Conservation (phyloP, 2,888 invertebrate genomes). For the Chesias legatella region DNA sequence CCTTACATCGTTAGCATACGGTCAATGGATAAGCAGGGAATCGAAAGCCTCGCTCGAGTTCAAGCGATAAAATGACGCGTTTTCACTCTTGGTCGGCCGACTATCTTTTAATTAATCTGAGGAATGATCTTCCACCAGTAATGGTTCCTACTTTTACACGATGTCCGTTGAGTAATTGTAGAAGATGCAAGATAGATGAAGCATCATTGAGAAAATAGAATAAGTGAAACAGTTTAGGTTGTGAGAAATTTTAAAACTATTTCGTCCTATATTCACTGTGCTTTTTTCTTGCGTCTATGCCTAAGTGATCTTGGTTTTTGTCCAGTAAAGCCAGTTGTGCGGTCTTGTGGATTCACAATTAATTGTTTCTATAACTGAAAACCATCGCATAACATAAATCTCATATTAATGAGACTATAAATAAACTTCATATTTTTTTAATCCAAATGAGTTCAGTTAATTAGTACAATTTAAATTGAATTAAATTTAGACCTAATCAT, state of each 20-base stretch:
- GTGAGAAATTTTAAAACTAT: no score
- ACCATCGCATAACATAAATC: no score
- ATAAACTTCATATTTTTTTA: constrained; percentile 2
- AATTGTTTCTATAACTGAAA: no score
- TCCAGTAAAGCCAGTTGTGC: no score
- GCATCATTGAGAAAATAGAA: no score
- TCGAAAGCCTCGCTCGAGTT: constrained; percentile 41
- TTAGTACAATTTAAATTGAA: constrained; percentile 22
- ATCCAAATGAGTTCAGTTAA: constrained; percentile 10
- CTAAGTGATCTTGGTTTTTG: no score
- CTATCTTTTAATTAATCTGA: constrained; percentile 77
- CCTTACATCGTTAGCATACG: neutral
- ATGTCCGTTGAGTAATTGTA: constrained; percentile 46
- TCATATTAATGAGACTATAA: no score
- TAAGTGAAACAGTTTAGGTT: no score
- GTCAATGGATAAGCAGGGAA: constrained; percentile 26
- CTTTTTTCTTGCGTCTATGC: no score
- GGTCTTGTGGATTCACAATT: no score
- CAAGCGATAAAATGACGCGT: constrained; percentile 51
- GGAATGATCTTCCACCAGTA: constrained; percentile 65
- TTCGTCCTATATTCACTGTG: no score
- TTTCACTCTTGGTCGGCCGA: constrained; percentile 62
- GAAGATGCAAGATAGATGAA: no score
- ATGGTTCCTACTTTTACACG: constrained; percentile 56
- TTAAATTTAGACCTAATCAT: constrained; percentile 25